Conservation (phyloP, 53 echinoderm and acorn worm genomes). For the Actinopyga echinites region DNA sequence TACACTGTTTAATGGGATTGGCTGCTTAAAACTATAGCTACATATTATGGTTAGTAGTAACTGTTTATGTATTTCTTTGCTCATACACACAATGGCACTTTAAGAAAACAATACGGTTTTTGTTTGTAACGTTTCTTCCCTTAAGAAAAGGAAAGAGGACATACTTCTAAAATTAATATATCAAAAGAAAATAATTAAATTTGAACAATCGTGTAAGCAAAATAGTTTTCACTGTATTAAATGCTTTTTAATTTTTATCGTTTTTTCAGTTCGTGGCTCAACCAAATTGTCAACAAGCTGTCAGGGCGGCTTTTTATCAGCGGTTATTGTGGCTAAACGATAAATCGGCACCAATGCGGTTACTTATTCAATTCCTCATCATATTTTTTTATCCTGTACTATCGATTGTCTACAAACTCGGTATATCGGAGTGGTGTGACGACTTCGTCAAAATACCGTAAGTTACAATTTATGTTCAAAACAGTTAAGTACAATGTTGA, state of each 20-base stretch:
- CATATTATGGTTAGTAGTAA: too few species aligned
- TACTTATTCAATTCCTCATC: conserved; percentile 56
- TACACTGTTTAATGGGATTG: too few species aligned
- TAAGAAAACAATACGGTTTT: too few species aligned
- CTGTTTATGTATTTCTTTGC: too few species aligned
- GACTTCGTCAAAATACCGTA: conserved; percentile 76
- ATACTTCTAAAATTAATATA: too few species aligned
- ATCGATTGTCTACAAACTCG: conserved; percentile 66
- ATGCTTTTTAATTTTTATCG: too few species aligned
- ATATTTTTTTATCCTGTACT: conserved; percentile 69
- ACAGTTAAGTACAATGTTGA: too few species aligned
- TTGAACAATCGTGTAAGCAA: not conserved
- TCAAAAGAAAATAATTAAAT: not conserved
- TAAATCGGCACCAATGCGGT: conserved; percentile 45
- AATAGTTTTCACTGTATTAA: too few species aligned
- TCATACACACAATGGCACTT: too few species aligned
- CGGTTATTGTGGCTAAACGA: conserved; percentile 74
- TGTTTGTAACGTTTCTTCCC: too few species aligned
- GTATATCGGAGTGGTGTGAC: conserved; percentile 44
- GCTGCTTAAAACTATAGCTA: too few species aligned
- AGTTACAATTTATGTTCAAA: conserved; percentile 15
- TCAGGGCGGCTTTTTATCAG: conserved; percentile 80
- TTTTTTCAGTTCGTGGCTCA: conserved; percentile 76
- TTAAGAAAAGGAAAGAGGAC: too few species aligned
- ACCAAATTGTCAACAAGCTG: conserved; percentile 88